Evolutionary conservation across 1,140 invertebrate species (phyloP).

Genomic region (Drosophila paulistorum): DNA sequence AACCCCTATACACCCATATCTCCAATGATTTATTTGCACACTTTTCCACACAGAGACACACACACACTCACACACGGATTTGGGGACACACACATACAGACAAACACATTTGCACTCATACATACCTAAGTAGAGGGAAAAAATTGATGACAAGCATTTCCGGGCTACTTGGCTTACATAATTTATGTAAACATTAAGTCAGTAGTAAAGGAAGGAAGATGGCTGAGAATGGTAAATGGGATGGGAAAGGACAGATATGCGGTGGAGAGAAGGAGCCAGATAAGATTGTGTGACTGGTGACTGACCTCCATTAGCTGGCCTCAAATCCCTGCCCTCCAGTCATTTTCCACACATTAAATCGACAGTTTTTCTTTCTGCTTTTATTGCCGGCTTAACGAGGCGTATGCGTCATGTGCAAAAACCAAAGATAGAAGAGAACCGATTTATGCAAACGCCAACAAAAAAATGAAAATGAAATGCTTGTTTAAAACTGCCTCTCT

Average conservation of each 20-base stretch:
- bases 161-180: constrained; percentile 71
- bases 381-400: constrained; percentile 67
- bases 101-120: background rate
- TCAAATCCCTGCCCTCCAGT: constrained; percentile 26
- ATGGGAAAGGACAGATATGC: background rate
- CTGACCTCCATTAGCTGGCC: constrained; percentile 54
- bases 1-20: constrained; percentile 21
- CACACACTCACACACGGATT: constrained; percentile 5
- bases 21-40: constrained; percentile 65
- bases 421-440: constrained; percentile 1
- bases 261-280: constrained; percentile 28
- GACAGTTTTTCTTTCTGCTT: constrained; percentile 48
- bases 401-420: constrained; percentile 65
- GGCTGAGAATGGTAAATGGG: background rate
- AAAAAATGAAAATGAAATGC: constrained; percentile 14
- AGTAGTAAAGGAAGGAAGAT: background rate
- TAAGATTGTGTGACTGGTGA: constrained; percentile 39
- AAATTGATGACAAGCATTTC: constrained; percentile 79
- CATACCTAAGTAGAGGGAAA: constrained; percentile 22
- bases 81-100: constrained; percentile 20
- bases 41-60: constrained; percentile 17
- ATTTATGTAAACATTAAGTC: constrained; percentile 77
- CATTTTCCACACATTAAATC: constrained; percentile 62
- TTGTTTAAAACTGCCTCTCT: constrained; percentile 37
- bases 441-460: constrained; percentile 19